Evolutionary conservation across 2,797 vertebrate species (phyloP), one percentile per base, ranked within the genome.

Genomic region (Takifugu ocellatus): DNA sequence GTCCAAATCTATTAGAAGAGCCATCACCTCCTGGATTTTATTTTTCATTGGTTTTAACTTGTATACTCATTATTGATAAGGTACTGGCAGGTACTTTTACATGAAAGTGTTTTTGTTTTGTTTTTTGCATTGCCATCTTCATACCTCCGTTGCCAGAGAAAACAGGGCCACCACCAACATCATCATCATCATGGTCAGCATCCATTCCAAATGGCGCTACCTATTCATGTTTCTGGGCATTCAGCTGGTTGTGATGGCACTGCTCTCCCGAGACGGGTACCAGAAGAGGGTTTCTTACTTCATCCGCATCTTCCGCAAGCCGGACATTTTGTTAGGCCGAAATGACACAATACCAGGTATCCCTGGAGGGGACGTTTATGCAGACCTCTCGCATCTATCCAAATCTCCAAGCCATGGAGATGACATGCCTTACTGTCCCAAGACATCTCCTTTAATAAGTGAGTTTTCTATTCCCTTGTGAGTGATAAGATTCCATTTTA

Each of bases 221-320:
- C 61, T 93, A 66, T 78, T 93, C 63, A 85, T 93, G 83, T 87
- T 94, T 70, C 76, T 93, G 69, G 92, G 91, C 24, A 87, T 91
- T 56, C 92, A 94, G 84, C 77, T 94, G 68, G 90, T 93, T 9
- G 87, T 93, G 51, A 89, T 93, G 90, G 90, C 89, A 0, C 69
- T 94, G 57, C 86, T 94, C 53, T 93, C 91, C 63, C 81, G 85
- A 7, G 92, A 93, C 49, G 88, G 89, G 5, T 91, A 92, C 70
- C 89, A 86, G 43, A 90, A 86, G 62, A 80, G 91, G 59, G 86
- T 93, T 39, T 85, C 77, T 1, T 92, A 92, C 67, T 91, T 93
- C 75, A 87, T 94, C 49, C 76, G 81, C 16, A 90, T 93, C 74
- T 92, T 94, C 71, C 90, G 85, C 54, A 92, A 89, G 53, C 54